Percentiles rank a stretch among this genome's conserved stretches.
Evolutionary conservation across 2,888 invertebrate genomes (phyloP).

Genomic region (Oligia fasciuncula): DNA sequence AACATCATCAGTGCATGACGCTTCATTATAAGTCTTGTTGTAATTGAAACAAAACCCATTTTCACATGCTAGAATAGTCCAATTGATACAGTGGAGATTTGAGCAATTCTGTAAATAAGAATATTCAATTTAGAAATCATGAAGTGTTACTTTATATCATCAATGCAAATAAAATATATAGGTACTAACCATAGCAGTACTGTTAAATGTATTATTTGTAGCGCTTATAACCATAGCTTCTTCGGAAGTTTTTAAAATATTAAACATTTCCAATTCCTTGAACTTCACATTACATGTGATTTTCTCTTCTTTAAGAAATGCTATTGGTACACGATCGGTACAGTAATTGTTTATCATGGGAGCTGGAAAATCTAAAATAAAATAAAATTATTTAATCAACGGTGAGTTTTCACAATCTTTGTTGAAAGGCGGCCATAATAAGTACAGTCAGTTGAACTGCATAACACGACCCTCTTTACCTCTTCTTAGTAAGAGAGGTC

Average conservation of each 20-base stretch:
- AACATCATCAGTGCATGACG: conserved; percentile 75
- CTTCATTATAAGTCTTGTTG: conserved; percentile 77
- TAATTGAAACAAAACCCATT: conserved; percentile 74
- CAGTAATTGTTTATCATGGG: conserved; percentile 81
- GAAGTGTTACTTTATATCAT: not conserved
- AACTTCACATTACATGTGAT: conserved; percentile 80
- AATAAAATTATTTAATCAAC: not conserved
- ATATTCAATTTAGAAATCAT: not conserved
- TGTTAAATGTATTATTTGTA: conserved; percentile 74
- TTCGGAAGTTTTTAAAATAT: conserved; percentile 74
- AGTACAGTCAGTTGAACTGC: too few relatives aligned
- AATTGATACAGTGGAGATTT: conserved; percentile 80
- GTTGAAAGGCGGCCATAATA: not conserved
- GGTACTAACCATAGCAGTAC: conserved; percentile 77
- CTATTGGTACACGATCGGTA: conserved; percentile 75
- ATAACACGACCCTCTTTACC: too few relatives aligned
- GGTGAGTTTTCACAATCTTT: not conserved
- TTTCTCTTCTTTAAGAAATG: conserved; percentile 78
- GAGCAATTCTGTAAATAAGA: conserved; percentile 83
- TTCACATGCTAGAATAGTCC: conserved; percentile 79
- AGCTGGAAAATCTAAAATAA: conserved; percentile 80
- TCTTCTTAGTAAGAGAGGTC: too few relatives aligned
- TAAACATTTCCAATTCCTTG: conserved; percentile 82
- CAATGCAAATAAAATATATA: not conserved
- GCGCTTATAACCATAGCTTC: conserved; percentile 78